Conservation (phyloP, 2,797 vertebrate species). For the Oreortyx pictus region DNA sequence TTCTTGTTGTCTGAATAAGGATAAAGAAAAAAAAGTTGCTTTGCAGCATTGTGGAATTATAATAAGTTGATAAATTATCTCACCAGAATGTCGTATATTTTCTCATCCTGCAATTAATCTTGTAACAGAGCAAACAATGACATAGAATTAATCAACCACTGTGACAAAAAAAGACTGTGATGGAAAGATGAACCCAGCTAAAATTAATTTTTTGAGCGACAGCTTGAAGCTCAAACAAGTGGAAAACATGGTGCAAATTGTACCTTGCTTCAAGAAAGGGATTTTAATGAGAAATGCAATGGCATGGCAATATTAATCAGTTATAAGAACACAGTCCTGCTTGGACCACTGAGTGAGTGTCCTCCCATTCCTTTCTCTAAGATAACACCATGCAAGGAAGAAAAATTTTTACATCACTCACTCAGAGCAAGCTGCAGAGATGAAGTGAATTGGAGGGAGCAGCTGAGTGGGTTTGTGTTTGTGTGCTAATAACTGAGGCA, state of each 20-base stretch:
- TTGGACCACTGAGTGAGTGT: background rate
- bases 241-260: slow-evolving; percentile 62
- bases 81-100: slow-evolving; percentile 41
- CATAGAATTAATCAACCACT: slow-evolving; percentile 68
- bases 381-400: background rate
- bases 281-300: slow-evolving; percentile 58
- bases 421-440: background rate
- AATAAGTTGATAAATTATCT: slow-evolving; percentile 19
- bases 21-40: background rate
- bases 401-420: background rate
- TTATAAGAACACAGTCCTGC: background rate
- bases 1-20: background rate
- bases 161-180: slow-evolving; percentile 60
- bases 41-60: slow-evolving; percentile 4
- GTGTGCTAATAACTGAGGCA: background rate
- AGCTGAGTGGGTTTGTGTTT: background rate
- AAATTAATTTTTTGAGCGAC: slow-evolving; percentile 70
- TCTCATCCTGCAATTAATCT: slow-evolving; percentile 71
- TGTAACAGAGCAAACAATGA: slow-evolving; percentile 67
- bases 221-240: slow-evolving; percentile 63
- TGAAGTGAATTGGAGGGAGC: background rate
- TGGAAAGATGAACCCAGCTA: slow-evolving; percentile 61
- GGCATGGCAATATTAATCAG: slow-evolving; percentile 50
- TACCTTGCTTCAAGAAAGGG: slow-evolving; percentile 35
- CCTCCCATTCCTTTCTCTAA: background rate